Percentiles rank a stretch among this genome's conserved stretches.
Evolutionary conservation across 1,140 invertebrate species (phyloP).

Genomic region (Yoshiicerus persimilis): DNA sequence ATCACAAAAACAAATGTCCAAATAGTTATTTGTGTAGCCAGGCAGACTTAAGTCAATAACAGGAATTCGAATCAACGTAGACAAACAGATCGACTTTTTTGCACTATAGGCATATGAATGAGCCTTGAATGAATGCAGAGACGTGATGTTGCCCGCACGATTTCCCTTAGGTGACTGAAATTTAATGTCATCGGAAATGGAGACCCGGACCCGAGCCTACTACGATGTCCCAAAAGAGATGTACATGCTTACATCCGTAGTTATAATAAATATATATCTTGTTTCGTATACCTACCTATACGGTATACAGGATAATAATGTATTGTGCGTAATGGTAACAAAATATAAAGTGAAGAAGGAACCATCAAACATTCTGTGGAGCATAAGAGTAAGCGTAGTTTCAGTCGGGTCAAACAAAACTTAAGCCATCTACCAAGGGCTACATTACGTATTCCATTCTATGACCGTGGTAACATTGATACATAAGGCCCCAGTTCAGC

Average conservation of each 20-base stretch:
- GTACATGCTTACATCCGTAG: neutral
- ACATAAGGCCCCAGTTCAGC: neutral
- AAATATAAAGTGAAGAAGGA: neutral
- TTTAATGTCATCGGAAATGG: slow-evolving; percentile 36
- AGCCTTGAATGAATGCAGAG: neutral
- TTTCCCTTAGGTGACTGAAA: slow-evolving; percentile 41
- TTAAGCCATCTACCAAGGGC: slow-evolving; percentile 15
- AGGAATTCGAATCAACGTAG: neutral
- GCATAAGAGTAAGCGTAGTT: neutral
- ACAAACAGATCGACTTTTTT: neutral
- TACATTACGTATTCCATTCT: neutral
- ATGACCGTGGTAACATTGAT: neutral
- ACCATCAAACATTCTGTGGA: neutral
- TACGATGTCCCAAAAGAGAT: slow-evolving; percentile 18
- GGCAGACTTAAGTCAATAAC: neutral
- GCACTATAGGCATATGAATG: neutral
- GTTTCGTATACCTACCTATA: neutral
- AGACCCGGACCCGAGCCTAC: neutral
- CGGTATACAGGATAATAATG: neutral
- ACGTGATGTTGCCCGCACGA: slow-evolving; percentile 31
- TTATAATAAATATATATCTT: neutral
- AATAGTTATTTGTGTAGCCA: neutral
- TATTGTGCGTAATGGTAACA: neutral
- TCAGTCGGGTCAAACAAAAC: neutral
- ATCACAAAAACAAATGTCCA: neutral